These are phyloP conservation scores for Lepidothrix coronata DNA, from an alignment of 2,113 vertebrate genomes.

Conservation along the genomic window DNA sequence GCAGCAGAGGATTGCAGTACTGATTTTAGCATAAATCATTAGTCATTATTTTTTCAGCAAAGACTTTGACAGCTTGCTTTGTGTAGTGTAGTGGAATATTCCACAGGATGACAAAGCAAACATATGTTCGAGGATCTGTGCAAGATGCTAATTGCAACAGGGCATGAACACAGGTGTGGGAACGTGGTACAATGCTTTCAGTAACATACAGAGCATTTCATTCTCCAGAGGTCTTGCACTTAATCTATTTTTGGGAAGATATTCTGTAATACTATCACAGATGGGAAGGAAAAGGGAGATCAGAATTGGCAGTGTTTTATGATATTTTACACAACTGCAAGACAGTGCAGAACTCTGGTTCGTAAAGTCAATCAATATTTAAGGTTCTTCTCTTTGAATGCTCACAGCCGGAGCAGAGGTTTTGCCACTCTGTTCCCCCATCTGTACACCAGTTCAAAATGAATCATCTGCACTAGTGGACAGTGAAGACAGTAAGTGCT, in stretches of 20 bases:
- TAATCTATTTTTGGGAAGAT: neutral
- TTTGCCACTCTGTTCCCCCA: neutral
- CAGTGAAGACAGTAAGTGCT: conserved; percentile 7
- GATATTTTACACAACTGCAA: neutral
- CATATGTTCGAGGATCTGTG: neutral
- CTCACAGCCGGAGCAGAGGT: neutral
- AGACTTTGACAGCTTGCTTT: conserved; percentile 27
- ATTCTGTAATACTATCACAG: neutral
- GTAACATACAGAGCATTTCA: neutral
- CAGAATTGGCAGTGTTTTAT: neutral
- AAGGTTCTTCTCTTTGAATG: conserved; percentile 8
- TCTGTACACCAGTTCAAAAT: neutral
- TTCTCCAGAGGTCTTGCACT: neutral
- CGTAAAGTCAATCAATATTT: neutral
- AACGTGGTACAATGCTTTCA: neutral
- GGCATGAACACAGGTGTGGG: neutral
- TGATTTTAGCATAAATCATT: conserved; percentile 44
- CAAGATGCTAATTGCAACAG: neutral
- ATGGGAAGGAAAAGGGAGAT: neutral
- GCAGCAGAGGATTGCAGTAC: neutral
- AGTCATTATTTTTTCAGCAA: neutral
- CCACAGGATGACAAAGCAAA: conserved; percentile 5
- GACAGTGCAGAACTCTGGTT: neutral
- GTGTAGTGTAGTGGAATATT: conserved; percentile 3
- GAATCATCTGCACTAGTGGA: conserved; percentile 8